Base-by-base conservation (phyloP, 2,797 vertebrate genomes). In the Tapirus indicus region DNA sequence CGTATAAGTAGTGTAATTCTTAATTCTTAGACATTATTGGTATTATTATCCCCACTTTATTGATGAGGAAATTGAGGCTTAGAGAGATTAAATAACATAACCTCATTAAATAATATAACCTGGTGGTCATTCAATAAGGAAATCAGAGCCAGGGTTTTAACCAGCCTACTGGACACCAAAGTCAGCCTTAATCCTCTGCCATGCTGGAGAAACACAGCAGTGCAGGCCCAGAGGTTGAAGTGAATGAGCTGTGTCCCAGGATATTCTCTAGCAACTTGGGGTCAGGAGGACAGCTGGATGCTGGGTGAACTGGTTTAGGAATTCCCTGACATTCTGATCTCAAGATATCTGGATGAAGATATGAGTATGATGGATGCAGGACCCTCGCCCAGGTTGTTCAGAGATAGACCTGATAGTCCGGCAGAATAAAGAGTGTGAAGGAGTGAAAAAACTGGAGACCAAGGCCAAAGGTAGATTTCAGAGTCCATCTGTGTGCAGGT, bases 11-110 rank as follows among this genome's bases (percentile, higher is more conserved):
- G 47, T 78, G 54, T 47, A 86, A 94, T 78, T 91, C 52, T 88
- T 47, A 86, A 95, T 78, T 91, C 47, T 91, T 88, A 83, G 32
- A 78, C 23, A 66, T 77, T 77, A 69, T 89, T 25, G 72, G 44
- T 95, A 60, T 66, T 54, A n/a, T 41, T 87, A 21, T 90, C 29
- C n/a, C n/a, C 29, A 91, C 14, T 85, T 78, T 89, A 44, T 89
- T 62, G 32, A 56, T 89, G 66, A 96, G 58, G 47, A 91, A 86
- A 75, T 49, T 68, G 49, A 92, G 38, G 29, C 12, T 52, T 91
- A 93, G 58, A 80, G 71, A 78, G 62, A 58, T 66, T 84, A 82
- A 75, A 80, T 82, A 88, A 69, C n/a, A 80, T 47, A 87, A 44
- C 3, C 2, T 83, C 16, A 44, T 88, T 88, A 83, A 79, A 92